Percentiles rank a stretch among this genome's conserved stretches.
Evolutionary conservation across 2,888 invertebrate species (phyloP).

Genomic region (Tinea pellionella): DNA sequence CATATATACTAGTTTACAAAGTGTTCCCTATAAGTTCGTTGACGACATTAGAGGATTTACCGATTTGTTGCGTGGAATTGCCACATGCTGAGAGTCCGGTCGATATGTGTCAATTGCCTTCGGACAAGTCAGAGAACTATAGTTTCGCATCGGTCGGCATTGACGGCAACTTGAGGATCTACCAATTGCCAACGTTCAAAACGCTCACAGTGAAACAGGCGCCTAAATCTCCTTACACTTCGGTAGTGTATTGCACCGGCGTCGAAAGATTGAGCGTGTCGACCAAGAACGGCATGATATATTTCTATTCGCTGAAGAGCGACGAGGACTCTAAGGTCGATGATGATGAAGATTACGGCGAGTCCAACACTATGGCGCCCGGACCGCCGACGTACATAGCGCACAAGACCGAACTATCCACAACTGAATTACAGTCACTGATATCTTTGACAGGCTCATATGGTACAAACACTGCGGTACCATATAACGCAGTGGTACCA

Average conservation of each 20-base stretch:
- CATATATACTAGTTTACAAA: slow-evolving; percentile 51
- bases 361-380: slow-evolving; percentile 23
- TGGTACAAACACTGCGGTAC: slow-evolving; percentile 60
- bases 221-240: slow-evolving; percentile 79
- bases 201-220: slow-evolving; percentile 76
- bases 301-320: slow-evolving; percentile 82
- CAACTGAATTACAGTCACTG: slow-evolving; percentile 74
- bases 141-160: slow-evolving; percentile 79
- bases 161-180: slow-evolving; percentile 79
- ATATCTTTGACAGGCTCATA: slow-evolving; percentile 83
- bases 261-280: slow-evolving; percentile 88
- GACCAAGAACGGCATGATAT: slow-evolving; percentile 82
- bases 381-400: slow-evolving; percentile 61
- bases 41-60: slow-evolving; percentile 66
- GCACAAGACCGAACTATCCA: slow-evolving; percentile 68
- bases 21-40: slow-evolving; percentile 30
- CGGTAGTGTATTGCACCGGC: slow-evolving; percentile 88
- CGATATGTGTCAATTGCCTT: slow-evolving; percentile 76
- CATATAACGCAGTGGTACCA: slow-evolving; percentile 89
- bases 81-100: slow-evolving; percentile 74
- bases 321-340: slow-evolving; percentile 80
- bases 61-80: slow-evolving; percentile 72
- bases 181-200: slow-evolving; percentile 77
- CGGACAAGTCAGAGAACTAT: slow-evolving; percentile 58
- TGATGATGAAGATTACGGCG: slow-evolving; percentile 73